Base-by-base conservation (phyloP, 1,140 invertebrate genomes). In the Diorhabda carinulata region DNA sequence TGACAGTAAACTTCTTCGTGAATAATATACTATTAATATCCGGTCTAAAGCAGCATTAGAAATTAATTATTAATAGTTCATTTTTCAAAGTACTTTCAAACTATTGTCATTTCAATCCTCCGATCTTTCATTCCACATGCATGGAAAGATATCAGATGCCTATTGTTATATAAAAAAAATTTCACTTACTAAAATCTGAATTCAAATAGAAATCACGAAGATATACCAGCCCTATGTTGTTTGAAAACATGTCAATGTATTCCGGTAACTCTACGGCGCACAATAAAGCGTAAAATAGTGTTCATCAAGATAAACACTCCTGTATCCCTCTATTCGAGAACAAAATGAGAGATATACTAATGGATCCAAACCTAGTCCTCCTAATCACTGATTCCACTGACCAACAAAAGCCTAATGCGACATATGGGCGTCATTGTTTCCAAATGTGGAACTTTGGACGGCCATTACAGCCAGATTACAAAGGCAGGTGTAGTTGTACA, bases 371-470 rank as follows among this genome's bases (percentile, higher is more conserved):
- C 43, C 25, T 64, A 69, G 64, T 61, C 40, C 43, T 60, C 59
- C 64, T 70, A 70, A 70, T 70, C 69, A 70, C 69, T 61, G 62
- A 69, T 69, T 67, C 66, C 41, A 41, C 43, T 47, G 43, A 43
- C 44, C 59, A 61, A 70, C 61, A 61, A 61, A 70, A 58, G 64
- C 60, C 64, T 70, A 70, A 66, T 70, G 69, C 64, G 69, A 70
- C 69, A 70, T 70, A 70, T 70, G 69, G 64, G 52, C 64, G 69
- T 63, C 64, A 70, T 66, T 66, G 69, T 70, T 70, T 70, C 63
- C 69, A 64, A 63, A 70, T 70, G 69, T 64, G 63, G 63, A 61
- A 65, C 63, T 69, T 64, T 59, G 56, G 47, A 47, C 63, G 43
- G 40, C 68, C 68, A 69, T 69, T 69, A 69, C 57, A 61, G 57